phyloP scores from a whole-genome alignment of 2,113 vertebrate species.

The Trinectes maculatus region DNA sequence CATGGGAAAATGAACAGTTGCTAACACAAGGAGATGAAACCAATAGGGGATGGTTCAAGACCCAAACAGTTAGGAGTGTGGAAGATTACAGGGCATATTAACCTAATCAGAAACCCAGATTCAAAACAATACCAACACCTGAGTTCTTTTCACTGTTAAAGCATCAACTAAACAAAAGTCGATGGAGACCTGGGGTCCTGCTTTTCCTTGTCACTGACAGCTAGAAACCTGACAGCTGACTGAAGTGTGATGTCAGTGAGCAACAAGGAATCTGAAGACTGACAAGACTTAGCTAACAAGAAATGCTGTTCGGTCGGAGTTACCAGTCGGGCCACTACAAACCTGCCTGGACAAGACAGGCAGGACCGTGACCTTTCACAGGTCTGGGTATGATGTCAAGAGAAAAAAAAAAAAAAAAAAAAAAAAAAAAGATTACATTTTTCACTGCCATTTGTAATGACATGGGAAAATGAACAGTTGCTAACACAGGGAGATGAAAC shows the following conservation, averaged over 20 bases:
- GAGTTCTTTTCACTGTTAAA: no score
- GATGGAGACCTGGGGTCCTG: background rate
- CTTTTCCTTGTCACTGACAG: slow-evolving; percentile 30
- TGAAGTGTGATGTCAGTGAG: slow-evolving; percentile 55
- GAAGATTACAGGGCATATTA: slow-evolving; percentile 12
- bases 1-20: slow-evolving; percentile 2
- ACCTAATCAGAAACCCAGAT: no score
- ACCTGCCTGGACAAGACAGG: slow-evolving; percentile 3
- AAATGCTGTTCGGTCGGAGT: slow-evolving; percentile 17
- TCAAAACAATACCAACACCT: no score
- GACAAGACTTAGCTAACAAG: slow-evolving; percentile 65
- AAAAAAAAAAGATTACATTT: background rate
- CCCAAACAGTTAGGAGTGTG: no score
- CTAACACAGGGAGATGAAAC: slow-evolving; percentile 24
- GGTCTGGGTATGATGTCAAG: background rate
- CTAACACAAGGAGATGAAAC: slow-evolving; percentile 24
- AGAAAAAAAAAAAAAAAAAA: background rate
- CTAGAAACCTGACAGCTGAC: slow-evolving; percentile 26
- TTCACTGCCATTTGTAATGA: slow-evolving; percentile 11
- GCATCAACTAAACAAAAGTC: background rate
- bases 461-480: slow-evolving; percentile 2
- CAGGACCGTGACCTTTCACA: slow-evolving; percentile 14
- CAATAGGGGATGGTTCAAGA: background rate
- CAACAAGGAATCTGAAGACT: slow-evolving; percentile 34
- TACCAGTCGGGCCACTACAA: background rate